Percentiles rank a stretch among this genome's conserved stretches.
Evolutionary conservation across 2,888 invertebrate species (phyloP).

Genomic region (Morpho achilles): DNA sequence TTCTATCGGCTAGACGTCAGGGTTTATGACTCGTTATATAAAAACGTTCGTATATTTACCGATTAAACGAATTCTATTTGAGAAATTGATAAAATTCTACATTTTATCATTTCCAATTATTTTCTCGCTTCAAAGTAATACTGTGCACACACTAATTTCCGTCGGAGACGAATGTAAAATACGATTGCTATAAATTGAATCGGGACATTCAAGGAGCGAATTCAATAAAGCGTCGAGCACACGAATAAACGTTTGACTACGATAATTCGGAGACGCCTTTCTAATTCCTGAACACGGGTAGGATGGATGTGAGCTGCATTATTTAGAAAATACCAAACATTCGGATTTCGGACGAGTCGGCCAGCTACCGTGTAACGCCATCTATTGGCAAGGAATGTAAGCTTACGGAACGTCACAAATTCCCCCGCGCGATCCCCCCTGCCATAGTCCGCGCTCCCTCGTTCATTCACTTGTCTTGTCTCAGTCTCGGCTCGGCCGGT

Average conservation of each 20-base stretch:
- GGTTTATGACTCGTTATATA: slow-evolving; percentile 17
- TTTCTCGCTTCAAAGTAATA: slow-evolving; percentile 45
- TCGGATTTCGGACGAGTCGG: slow-evolving; percentile 1
- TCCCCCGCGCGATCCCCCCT: slow-evolving; percentile 34
- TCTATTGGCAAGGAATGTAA: slow-evolving; percentile 42
- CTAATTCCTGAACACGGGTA: slow-evolving; percentile 28
- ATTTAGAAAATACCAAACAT: slow-evolving; percentile 18
- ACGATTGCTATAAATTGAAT: slow-evolving; percentile 67
- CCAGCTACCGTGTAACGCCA: slow-evolving; percentile 44
- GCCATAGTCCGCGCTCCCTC: slow-evolving; percentile 34
- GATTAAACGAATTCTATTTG: slow-evolving; percentile 13
- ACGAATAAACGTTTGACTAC: slow-evolving; percentile 60
- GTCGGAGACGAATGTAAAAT: slow-evolving; percentile 65
- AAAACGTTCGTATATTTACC: too few relatives aligned
- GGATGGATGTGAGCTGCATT: slow-evolving; percentile 14
- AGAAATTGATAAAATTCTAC: slow-evolving; percentile 51
- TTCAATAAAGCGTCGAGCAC: slow-evolving; percentile 45
- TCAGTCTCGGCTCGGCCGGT: slow-evolving; percentile 34
- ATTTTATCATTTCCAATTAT: slow-evolving; percentile 35
- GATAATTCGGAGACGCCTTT: slow-evolving; percentile 68
- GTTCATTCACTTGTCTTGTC: slow-evolving; percentile 51
- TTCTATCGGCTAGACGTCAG: slow-evolving; percentile 42
- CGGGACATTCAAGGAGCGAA: slow-evolving; percentile 57
- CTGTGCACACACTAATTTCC: slow-evolving; percentile 73
- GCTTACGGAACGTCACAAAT: slow-evolving; percentile 30